These are phyloP conservation scores for Gallirallus australis DNA, from an alignment of 2,797 vertebrate genomes.

Conservation along the genomic window DNA sequence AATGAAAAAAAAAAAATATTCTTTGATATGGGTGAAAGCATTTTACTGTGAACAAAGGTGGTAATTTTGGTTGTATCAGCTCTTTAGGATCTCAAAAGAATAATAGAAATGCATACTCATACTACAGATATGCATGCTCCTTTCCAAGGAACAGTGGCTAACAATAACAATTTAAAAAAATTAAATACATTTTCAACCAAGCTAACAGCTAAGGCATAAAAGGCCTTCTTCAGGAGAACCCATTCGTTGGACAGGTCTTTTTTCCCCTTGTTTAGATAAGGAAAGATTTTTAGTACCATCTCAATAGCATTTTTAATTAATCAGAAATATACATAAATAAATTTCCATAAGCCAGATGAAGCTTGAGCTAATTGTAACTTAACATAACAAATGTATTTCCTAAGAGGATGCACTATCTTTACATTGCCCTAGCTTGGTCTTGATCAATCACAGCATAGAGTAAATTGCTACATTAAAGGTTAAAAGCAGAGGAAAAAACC, in stretches of 20 bases:
- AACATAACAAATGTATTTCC: not conserved
- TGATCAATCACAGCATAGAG: not conserved
- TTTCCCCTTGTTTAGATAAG: not conserved
- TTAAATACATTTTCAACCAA: not conserved
- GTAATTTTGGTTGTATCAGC: not conserved
- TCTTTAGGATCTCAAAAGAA: not conserved
- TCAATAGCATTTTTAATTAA: not conserved
- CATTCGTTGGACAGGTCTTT: not conserved
- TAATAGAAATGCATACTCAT: accelerated
- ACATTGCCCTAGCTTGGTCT: not conserved
- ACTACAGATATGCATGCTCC: not conserved
- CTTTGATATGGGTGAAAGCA: not conserved
- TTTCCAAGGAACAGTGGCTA: not conserved
- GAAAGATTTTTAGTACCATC: not conserved
- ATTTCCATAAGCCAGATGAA: not conserved
- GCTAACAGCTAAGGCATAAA: not conserved
- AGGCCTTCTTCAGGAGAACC: not conserved
- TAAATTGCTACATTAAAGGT: not conserved
- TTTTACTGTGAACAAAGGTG: not conserved
- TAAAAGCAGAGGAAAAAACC: not conserved
- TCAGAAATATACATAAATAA: not conserved
- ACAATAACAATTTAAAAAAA: not conserved
- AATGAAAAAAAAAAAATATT: not conserved
- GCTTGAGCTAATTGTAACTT: not conserved
- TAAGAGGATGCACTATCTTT: not conserved